Percentiles rank a stretch among this genome's conserved stretches.
Conservation (phyloP, 2,797 vertebrate species). For the Okamejei kenojei region DNA sequence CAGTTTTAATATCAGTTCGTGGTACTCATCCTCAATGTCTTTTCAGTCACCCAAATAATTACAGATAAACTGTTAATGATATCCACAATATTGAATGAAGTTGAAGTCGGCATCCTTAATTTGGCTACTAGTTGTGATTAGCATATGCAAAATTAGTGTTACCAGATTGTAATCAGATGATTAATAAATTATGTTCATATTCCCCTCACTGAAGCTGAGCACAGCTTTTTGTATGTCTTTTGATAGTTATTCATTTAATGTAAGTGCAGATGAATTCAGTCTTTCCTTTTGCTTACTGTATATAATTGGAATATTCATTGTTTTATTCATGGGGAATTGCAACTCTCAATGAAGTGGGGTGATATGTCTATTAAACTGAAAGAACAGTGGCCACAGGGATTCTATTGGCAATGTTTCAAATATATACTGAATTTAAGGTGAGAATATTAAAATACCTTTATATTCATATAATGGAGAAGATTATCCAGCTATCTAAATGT, state of each 20-base stretch:
- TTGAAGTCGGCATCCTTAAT: neutral
- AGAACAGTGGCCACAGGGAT: neutral
- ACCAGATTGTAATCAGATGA: neutral
- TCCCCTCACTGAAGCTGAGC: neutral
- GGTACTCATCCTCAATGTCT: neutral
- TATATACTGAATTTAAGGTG: neutral
- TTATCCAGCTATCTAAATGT: neutral
- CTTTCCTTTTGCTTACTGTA: neutral
- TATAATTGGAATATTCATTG: conserved; percentile 4
- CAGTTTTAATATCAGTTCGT: neutral
- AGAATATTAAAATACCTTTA: neutral
- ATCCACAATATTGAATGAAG: neutral
- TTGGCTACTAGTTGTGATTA: neutral
- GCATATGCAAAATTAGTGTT: neutral
- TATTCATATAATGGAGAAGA: neutral
- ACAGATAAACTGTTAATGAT: no score
- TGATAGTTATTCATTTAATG: neutral
- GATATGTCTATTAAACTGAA: neutral
- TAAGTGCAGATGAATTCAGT: neutral
- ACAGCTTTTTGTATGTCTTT: neutral
- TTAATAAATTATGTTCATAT: neutral
- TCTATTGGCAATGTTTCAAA: neutral
- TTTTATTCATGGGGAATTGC: neutral
- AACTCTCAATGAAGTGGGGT: neutral
- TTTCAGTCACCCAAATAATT: neutral